These are phyloP conservation scores for Disparrhopalites patrizii DNA, from an alignment of 2,888 invertebrate genomes.

Conservation along the genomic window DNA sequence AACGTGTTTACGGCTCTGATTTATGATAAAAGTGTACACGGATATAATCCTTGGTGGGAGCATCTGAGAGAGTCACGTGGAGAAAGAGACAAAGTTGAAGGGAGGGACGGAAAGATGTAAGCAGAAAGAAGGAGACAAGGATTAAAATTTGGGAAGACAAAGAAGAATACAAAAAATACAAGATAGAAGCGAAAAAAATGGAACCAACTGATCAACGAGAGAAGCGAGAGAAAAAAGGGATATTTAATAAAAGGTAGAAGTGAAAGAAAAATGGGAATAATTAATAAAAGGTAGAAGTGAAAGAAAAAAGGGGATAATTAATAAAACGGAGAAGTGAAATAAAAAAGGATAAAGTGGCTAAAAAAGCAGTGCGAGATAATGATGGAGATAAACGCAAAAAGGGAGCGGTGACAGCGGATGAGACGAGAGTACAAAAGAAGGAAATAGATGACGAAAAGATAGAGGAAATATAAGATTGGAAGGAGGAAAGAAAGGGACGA, in stretches of 20 bases:
- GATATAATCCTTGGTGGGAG: conserved; percentile 10
- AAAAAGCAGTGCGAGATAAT: too few relatives aligned
- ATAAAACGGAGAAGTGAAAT: too few relatives aligned
- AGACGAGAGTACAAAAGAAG: too few relatives aligned
- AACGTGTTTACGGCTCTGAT: conserved; percentile 11
- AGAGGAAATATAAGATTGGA: neutral
- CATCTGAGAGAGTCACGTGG: neutral
- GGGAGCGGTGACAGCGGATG: too few relatives aligned
- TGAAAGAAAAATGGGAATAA: neutral
- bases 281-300: neutral
- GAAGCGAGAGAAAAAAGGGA: neutral
- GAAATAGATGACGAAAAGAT: too few relatives aligned
- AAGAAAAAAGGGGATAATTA: neutral
- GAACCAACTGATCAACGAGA: neutral
- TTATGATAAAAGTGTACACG: conserved; percentile 11
- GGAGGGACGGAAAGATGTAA: neutral
- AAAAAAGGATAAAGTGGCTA: too few relatives aligned
- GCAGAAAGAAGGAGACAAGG: neutral
- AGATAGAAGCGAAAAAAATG: neutral
- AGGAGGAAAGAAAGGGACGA: neutral
- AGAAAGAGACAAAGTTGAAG: neutral
- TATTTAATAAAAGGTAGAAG: too few relatives aligned
- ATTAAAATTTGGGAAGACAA: neutral
- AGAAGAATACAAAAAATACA: neutral
- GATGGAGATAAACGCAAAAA: too few relatives aligned